Base-by-base conservation (phyloP, 2,113 vertebrate genomes). In the Platichthys stellatus region DNA sequence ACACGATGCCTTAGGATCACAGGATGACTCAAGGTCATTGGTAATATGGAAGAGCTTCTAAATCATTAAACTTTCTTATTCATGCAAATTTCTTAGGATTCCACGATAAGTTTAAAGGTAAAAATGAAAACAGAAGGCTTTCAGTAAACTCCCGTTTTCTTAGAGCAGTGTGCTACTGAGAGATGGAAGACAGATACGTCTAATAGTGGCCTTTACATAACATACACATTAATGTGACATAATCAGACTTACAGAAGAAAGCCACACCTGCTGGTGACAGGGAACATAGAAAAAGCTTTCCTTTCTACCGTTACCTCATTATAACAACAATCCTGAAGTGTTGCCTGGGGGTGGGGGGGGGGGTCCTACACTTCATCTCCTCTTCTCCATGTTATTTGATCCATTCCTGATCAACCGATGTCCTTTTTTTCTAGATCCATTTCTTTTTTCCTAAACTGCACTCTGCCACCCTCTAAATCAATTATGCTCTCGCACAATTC, bases 401-500 rank as follows among this genome's bases (percentile, higher is more conserved):
- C 38, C 4, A 51, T 40, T 51, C 24, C 20, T 28, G 38, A 57
- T 53, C 51, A 2, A n/a, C 13, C n/a, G 17, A 8, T 53, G 24
- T 62, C 43, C 26, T 26, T 58, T 58, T 47, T 8, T 38, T 56
- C 15, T 45, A 62, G 20, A 0, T 14, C 20, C 20, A 23, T 14
- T 14, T 62, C 59, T 49, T 60, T 56, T 23, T 8, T 20, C 20
- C 23, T 24, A 67, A 75, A 14, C 14, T 61, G 17, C 47, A 47
- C 3, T 58, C 63, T 66, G 2, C 43, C 45, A 47, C 23, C 15
- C 10, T 64, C 17, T 51, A 54, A 68, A 80, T 66, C 17, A 72
- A 63, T 82, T 58, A 65, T 28, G n/a, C 24, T 4, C 0, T 13
- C 56, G 31, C 43, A 61, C 13, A 51, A 63, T 86, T 82, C 74